Percentiles rank a stretch among this genome's conserved stretches.
Conservation (phyloP, 2,888 invertebrate genomes). For the Boloria euphrosyne region DNA sequence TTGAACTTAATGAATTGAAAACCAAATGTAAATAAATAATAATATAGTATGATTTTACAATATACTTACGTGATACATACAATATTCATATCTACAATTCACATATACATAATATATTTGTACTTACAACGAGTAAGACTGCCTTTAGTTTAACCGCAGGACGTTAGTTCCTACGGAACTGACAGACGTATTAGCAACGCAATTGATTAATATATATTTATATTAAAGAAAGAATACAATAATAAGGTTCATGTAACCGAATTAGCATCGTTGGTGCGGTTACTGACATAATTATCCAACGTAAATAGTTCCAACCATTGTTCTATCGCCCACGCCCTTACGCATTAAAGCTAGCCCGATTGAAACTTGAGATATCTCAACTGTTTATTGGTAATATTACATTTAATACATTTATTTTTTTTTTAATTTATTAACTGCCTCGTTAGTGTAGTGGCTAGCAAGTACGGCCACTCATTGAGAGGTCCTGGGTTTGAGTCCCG, state of each 20-base stretch:
- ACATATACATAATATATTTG: no score
- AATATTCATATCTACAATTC: no score
- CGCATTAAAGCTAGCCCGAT: background rate
- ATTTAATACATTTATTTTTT: no score
- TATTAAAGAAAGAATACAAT: background rate
- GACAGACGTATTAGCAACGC: background rate
- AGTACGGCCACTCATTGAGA: no score
- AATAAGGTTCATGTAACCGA: background rate
- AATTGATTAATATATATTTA: background rate
- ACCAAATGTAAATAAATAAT: no score
- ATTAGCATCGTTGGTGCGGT: constrained; percentile 7
- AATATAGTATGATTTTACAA: no score
- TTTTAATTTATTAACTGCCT: no score
- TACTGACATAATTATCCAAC: constrained; percentile 3
- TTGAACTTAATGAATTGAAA: no score
- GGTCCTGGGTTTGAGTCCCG: no score
- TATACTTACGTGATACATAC: no score
- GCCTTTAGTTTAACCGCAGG: background rate
- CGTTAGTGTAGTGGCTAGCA: no score
- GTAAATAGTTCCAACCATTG: background rate
- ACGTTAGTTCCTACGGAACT: background rate
- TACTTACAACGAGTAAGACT: background rate
- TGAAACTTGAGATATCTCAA: background rate
- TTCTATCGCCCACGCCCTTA: constrained; percentile 8
- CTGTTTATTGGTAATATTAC: background rate